Evolutionary conservation across 1,140 invertebrate genomes (phyloP).

Genomic region (Zaprionus vittiger): DNA sequence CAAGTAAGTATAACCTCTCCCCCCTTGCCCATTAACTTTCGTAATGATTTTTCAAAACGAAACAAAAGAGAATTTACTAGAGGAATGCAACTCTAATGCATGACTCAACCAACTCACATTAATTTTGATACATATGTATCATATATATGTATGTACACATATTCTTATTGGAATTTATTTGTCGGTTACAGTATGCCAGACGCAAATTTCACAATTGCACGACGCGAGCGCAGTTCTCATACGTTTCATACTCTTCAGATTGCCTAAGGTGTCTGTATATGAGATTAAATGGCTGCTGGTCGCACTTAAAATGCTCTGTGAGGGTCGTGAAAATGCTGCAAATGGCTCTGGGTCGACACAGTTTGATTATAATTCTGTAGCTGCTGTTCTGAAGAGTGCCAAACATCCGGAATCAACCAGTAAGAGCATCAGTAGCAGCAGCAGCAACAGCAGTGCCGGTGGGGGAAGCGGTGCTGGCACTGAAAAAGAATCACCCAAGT

Average conservation of each 20-base stretch:
- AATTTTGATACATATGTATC: conserved; percentile 20
- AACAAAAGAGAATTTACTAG: conserved; percentile 45
- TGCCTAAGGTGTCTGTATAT: conserved; percentile 72
- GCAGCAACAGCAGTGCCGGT: conserved; percentile 54
- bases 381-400: conserved; percentile 65
- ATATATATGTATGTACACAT: conserved; percentile 19
- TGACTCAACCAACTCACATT: conserved; percentile 19
- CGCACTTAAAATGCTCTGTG: conserved; percentile 79
- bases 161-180: conserved; percentile 19
- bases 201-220: conserved; percentile 85
- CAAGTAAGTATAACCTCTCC: conserved; percentile 86
- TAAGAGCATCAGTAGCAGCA: conserved; percentile 68
- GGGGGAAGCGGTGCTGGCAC: conserved; percentile 55
- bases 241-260: conserved; percentile 74
- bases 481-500: conserved; percentile 86
- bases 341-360: conserved; percentile 33
- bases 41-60: conserved; percentile 29
- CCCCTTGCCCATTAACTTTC: conserved; percentile 5
- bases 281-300: conserved; percentile 80
- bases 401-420: conserved; percentile 73
- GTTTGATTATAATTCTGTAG: conserved; percentile 76
- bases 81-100: conserved; percentile 27
- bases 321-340: conserved; percentile 52
- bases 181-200: conserved; percentile 86
- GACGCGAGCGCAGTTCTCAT: conserved; percentile 79